Evolutionary conservation across 2,888 invertebrate species (phyloP), one percentile per base, ranked within the genome.

Genomic region (Orthosia incerta): DNA sequence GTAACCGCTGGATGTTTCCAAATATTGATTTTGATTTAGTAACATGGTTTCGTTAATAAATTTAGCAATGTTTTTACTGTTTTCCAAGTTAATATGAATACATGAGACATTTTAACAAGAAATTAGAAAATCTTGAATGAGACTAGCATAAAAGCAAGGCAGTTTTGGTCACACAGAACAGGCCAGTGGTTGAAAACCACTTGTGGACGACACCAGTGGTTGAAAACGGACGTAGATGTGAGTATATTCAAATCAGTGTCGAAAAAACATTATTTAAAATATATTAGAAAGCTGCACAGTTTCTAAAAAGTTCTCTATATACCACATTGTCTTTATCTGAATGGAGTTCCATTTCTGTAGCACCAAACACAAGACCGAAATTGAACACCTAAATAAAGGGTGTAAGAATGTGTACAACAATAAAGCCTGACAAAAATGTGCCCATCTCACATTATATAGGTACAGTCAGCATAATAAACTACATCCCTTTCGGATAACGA

Each of bases 401-500:
- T 74, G 46, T 66, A 64, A 66, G 76, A 73, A 80, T 76, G 61
- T 76, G 60, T 61, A 60, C 61, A 76, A 64, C 53, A 66, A 80
- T 74, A 59, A 65, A 72, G 66, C 62, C 46, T 78, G 68, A 75
- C 82, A 84, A 78, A 82, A 84, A 84, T 84, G 70, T 82, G 62
- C 62, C 65, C 57, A 55, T 76, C 66, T 31, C 48, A 46, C 69
- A 56, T 68, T 74, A 50, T 60, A 65, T 70, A 61, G 68, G 71
- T 82, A 84, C 76, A 80, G 85, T 68, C 81, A 72, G 72, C 74
- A 81, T 83, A 87, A 86, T 83, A 87, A 86, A 85, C 74, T 76
- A 86, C 85, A 79, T 74, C 85, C 78, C 80, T 82, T 87, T 82
- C 76, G 76, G 87, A 87, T 87, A 87, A 84, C 83, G 82, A 87